Evolutionary conservation across 2,888 invertebrate genomes (phyloP).

Genomic region (Apamea monoglypha): DNA sequence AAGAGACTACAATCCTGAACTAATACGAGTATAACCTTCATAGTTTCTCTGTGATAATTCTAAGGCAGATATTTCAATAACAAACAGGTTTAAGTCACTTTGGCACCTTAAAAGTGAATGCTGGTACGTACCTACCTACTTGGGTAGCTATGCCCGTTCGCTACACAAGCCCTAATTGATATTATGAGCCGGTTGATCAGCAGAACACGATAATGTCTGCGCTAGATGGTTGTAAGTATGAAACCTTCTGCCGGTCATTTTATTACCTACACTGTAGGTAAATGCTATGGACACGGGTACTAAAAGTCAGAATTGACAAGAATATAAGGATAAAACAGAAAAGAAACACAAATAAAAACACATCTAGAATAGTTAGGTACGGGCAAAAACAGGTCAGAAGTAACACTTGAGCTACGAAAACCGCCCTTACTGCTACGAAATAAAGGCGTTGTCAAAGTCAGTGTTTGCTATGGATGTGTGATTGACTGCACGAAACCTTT

Average conservation of each 20-base stretch:
- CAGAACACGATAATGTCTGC: conserved; percentile 16
- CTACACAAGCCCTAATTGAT: conserved; percentile 52
- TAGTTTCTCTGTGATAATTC: conserved; percentile 31
- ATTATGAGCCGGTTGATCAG: conserved; percentile 44
- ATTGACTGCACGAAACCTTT: not conserved
- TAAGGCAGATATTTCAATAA: conserved; percentile 57
- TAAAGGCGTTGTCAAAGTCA: not conserved
- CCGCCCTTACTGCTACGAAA: not conserved
- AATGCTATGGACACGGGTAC: not conserved
- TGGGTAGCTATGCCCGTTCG: conserved; percentile 27
- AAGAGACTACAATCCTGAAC: conserved; percentile 12
- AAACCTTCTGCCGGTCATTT: conserved; percentile 16
- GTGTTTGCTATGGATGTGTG: not conserved
- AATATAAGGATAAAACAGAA: not conserved
- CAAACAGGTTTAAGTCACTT: conserved; percentile 68
- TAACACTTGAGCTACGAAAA: not conserved
- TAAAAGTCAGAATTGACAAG: not conserved
- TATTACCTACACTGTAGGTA: not conserved
- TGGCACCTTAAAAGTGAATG: conserved; percentile 66
- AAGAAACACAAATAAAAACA: not conserved
- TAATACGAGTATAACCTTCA: conserved; percentile 10
- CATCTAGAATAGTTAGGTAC: not conserved
- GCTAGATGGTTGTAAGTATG: conserved; percentile 7
- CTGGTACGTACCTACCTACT: conserved; percentile 37
- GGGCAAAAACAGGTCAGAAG: not conserved